These are phyloP conservation scores for Indicator indicator DNA, from an alignment of 2,113 vertebrate genomes.

Conservation along the genomic window DNA sequence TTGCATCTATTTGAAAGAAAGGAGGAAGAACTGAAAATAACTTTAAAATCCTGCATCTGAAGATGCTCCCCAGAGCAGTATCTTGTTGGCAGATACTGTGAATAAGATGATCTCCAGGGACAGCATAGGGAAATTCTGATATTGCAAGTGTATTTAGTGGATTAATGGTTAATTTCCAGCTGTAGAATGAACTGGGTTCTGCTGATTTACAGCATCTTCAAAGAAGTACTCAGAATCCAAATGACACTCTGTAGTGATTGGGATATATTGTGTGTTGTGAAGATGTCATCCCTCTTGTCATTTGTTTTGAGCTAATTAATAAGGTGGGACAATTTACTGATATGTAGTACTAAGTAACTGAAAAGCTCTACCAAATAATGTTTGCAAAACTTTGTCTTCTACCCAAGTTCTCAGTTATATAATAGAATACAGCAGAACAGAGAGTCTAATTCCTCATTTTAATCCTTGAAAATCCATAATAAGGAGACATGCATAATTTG, in stretches of 20 bases:
- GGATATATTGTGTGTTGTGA: background rate
- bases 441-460: background rate
- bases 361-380: slow-evolving; percentile 2
- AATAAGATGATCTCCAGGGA: background rate
- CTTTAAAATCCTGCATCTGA: background rate
- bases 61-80: background rate
- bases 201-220: background rate
- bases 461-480: slow-evolving; percentile 3
- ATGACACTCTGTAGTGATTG: background rate
- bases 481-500: slow-evolving; percentile 26
- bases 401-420: background rate
- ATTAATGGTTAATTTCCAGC: background rate
- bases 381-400: background rate
- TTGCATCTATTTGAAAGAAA: background rate
- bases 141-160: background rate
- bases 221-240: background rate
- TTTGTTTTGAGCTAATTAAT: slow-evolving; percentile 11
- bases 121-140: background rate
- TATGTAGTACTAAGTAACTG: background rate
- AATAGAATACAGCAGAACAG: background rate
- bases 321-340: slow-evolving; percentile 3
- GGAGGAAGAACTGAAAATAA: background rate
- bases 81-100: background rate
- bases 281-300: background rate
- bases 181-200: background rate